Evolutionary conservation across 2,888 invertebrate species (phyloP).

Genomic region (Elysia crispata): DNA sequence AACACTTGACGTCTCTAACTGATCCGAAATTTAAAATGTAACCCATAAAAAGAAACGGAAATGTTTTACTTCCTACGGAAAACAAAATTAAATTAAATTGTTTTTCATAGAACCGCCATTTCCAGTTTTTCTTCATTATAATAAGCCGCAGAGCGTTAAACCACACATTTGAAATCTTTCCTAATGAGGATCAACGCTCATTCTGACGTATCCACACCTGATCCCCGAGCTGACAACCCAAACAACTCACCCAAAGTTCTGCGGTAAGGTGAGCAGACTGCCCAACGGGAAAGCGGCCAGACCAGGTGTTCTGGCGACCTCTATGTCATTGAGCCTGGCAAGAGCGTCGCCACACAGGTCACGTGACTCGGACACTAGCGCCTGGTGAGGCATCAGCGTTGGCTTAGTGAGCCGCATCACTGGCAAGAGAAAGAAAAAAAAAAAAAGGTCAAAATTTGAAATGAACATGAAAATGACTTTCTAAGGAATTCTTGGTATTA

Average conservation of each 20-base stretch:
- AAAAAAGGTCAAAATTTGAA: not conserved
- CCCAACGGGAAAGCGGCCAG: constrained; percentile 84
- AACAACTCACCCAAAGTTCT: constrained; percentile 90
- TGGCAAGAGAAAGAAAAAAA: constrained; percentile 70
- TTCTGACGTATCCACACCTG: not conserved
- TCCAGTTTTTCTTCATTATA: no score
- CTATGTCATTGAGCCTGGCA: constrained; percentile 87
- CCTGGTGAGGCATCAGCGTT: constrained; percentile 86
- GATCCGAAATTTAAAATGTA: no score
- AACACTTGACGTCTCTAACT: no score
- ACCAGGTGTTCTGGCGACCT: constrained; percentile 89
- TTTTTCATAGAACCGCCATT: no score
- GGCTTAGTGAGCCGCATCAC: constrained; percentile 97
- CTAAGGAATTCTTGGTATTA: no score
- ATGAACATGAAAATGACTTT: no score
- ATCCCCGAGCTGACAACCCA: not conserved
- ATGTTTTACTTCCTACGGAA: no score
- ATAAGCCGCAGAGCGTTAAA: no score
- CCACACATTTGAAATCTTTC: no score
- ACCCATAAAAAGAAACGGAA: no score
- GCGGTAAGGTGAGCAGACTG: constrained; percentile 93
- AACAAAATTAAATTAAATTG: no score
- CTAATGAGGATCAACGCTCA: no score
- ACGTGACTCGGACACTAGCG: constrained; percentile 86
- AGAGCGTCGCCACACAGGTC: constrained; percentile 91